phyloP scores from a whole-genome alignment of 2,797 vertebrate genomes.

The Cirrhinus molitorella region DNA sequence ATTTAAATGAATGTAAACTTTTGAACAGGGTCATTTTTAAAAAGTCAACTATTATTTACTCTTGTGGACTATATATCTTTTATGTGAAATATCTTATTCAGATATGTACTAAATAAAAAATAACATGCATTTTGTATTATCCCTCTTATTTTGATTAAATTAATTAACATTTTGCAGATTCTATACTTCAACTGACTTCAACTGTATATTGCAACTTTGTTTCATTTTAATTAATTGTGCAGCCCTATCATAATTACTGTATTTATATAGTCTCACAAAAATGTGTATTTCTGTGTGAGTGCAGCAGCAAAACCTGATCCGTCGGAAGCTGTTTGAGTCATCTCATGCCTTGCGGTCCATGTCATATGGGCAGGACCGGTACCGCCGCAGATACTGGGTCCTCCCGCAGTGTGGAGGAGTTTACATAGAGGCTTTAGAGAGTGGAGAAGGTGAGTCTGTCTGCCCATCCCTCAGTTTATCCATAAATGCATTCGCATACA shows the following conservation, averaged over 20 bases:
- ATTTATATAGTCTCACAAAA: background rate
- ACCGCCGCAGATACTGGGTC: conserved; percentile 95
- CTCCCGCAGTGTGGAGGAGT: conserved; percentile 96
- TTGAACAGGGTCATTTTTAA: too few species aligned
- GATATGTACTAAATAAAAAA: too few species aligned
- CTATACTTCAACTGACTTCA: too few species aligned
- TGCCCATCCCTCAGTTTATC: background rate
- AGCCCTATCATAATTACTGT: background rate
- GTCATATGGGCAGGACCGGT: conserved; percentile 98
- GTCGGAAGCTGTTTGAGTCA: conserved; percentile 94
- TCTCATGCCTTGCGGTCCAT: conserved; percentile 95
- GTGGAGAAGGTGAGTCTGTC: conserved; percentile 89
- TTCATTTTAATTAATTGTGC: background rate
- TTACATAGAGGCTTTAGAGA: conserved; percentile 97
- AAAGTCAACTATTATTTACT: too few species aligned
- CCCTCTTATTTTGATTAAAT: too few species aligned
- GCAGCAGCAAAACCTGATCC: conserved; percentile 98
- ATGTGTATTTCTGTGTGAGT: conserved; percentile 39
- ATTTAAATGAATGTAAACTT: too few species aligned
- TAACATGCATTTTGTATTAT: too few species aligned
- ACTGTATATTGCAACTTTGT: background rate
- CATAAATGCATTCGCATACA: conserved; percentile 1
- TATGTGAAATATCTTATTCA: too few species aligned
- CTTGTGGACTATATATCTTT: too few species aligned
- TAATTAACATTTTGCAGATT: too few species aligned